These are phyloP conservation scores for Athetis lepigone DNA, from an alignment of 2,888 invertebrate species.

Conservation along the genomic window DNA sequence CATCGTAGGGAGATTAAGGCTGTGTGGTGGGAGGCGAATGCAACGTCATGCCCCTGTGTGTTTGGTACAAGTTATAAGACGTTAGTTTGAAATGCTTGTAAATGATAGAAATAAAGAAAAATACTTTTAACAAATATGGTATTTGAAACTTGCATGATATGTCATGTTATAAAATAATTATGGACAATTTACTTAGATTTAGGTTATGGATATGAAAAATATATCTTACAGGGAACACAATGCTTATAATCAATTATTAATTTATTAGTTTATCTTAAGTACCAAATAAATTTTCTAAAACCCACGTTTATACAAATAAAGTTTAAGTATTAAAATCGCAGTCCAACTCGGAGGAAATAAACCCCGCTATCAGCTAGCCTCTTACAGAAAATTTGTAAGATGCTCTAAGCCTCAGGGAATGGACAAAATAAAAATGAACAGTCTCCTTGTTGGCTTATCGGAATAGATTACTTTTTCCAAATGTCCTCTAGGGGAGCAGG, in stretches of 20 bases:
- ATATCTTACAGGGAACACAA: too few relatives aligned
- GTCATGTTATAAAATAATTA: too few relatives aligned
- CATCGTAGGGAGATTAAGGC: constrained; percentile 87
- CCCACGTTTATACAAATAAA: too few relatives aligned
- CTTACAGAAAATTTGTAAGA: constrained; percentile 74
- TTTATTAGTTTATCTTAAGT: too few relatives aligned
- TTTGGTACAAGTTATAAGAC: constrained; percentile 67
- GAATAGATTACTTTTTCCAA: constrained; percentile 89
- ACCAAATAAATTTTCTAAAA: too few relatives aligned
- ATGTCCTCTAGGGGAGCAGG: constrained; percentile 80
- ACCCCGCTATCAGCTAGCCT: constrained; percentile 51
- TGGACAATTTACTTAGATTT: too few relatives aligned
- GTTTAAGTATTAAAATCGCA: not conserved
- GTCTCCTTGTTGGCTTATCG: constrained; percentile 88
- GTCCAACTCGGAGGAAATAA: not conserved
- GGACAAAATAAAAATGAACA: constrained; percentile 89
- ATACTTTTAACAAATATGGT: too few relatives aligned
- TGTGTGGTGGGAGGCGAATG: constrained; percentile 81
- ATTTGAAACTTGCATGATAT: too few relatives aligned
- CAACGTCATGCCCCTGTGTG: constrained; percentile 85
- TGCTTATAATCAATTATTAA: too few relatives aligned
- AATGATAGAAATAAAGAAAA: not conserved
- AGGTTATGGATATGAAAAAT: too few relatives aligned
- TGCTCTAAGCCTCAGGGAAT: constrained; percentile 86
- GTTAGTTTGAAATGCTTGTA: not conserved